Evolutionary conservation across 2,888 invertebrate species (phyloP).

Genomic region (Bruchidius siliquastri): DNA sequence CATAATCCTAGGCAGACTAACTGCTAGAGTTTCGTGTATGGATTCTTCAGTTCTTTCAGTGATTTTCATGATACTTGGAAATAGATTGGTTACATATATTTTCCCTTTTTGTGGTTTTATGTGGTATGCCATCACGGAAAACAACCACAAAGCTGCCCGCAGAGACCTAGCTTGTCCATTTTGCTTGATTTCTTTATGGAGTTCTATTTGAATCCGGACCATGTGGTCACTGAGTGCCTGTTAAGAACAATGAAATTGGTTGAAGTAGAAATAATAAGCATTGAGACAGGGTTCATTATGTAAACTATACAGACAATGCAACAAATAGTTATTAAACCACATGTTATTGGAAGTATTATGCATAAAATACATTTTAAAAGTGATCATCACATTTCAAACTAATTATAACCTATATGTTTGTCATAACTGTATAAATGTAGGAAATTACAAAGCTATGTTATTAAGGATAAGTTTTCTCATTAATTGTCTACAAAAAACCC

Average conservation of each 20-base stretch:
- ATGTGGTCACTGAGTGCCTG: slow-evolving; percentile 61
- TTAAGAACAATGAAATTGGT: slow-evolving; percentile 25
- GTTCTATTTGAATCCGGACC: slow-evolving; percentile 70
- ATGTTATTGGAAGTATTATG: no score
- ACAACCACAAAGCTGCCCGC: slow-evolving; percentile 70
- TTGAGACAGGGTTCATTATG: no score
- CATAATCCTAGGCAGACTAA: slow-evolving; percentile 61
- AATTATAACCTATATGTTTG: no score
- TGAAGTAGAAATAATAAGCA: no score
- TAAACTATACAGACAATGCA: no score
- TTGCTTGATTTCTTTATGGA: slow-evolving; percentile 78
- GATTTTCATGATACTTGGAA: slow-evolving; percentile 70
- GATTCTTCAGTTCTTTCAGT: slow-evolving; percentile 67
- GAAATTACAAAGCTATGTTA: no score
- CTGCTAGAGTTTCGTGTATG: slow-evolving; percentile 63
- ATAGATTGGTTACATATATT: slow-evolving; percentile 69
- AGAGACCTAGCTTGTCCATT: slow-evolving; percentile 69
- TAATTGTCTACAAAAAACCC: no score
- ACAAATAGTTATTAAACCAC: no score
- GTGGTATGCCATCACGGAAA: slow-evolving; percentile 69
- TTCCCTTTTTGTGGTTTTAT: slow-evolving; percentile 75
- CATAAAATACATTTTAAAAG: no score
- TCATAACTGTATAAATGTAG: no score
- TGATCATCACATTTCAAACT: no score
- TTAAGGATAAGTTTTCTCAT: no score